Percentiles rank a stretch among this genome's conserved stretches.
phyloP scores from a whole-genome alignment of 2,797 vertebrate genomes.

The Propithecus deckenii region DNA sequence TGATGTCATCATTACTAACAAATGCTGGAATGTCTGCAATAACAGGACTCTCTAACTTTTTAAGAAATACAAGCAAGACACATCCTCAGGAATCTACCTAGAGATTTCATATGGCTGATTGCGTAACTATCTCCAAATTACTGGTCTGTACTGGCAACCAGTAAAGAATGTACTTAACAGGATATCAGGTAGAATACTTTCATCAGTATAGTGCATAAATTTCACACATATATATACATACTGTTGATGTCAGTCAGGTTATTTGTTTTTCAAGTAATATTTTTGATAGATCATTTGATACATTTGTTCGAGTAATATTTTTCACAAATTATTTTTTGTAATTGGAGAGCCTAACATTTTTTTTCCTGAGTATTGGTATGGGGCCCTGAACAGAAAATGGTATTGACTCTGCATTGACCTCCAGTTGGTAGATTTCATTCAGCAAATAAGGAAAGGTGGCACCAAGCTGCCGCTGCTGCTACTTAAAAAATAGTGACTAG shows the following conservation, averaged over 20 bases:
- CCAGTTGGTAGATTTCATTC: not conserved
- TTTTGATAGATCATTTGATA: not conserved
- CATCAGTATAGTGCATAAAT: not conserved
- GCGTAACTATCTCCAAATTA: not conserved
- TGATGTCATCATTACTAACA: constrained; percentile 5
- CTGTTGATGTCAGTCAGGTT: not conserved
- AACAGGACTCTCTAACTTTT: not conserved
- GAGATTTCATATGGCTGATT: not conserved
- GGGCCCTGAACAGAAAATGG: not conserved
- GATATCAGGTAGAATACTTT: not conserved
- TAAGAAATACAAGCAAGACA: not conserved
- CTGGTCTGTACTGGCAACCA: not conserved
- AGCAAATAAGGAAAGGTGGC: not conserved
- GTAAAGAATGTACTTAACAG: not conserved
- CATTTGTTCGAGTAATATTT: not conserved
- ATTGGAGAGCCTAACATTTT: not conserved
- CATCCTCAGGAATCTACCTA: not conserved
- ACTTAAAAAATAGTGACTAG: not conserved
- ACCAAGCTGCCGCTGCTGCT: not conserved
- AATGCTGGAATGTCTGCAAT: constrained; percentile 1
- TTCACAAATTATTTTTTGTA: not conserved
- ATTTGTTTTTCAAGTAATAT: not conserved
- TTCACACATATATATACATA: not conserved
- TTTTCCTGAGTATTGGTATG: not conserved
- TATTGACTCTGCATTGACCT: constrained; percentile 5